Percentiles rank a stretch among this genome's conserved stretches.
Evolutionary conservation across 1,140 invertebrate genomes (phyloP).

Genomic region (Xylocopa sonorina): DNA sequence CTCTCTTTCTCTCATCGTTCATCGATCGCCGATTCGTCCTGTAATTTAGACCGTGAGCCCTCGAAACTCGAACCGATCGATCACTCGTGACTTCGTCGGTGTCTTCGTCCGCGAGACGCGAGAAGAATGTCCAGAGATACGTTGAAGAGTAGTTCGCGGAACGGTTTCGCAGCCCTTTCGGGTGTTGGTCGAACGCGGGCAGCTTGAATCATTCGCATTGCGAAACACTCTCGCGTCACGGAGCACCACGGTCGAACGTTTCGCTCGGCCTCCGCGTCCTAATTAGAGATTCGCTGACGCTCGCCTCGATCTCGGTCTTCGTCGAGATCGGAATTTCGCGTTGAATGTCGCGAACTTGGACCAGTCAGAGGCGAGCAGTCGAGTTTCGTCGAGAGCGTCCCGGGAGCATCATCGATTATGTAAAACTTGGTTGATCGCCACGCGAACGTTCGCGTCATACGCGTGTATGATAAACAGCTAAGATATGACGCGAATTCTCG

Average conservation of each 20-base stretch:
- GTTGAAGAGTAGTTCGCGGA: neutral
- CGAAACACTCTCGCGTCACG: constrained; percentile 4
- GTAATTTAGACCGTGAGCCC: neutral
- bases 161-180: neutral
- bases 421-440: neutral
- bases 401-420: neutral
- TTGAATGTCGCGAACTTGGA: neutral
- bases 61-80: neutral
- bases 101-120: neutral
- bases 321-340: neutral
- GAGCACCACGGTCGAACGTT: neutral
- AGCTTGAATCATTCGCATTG: constrained; percentile 23
- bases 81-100: neutral
- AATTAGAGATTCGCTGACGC: neutral
- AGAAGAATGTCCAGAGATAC: neutral
- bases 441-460: no score
- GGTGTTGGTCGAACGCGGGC: constrained; percentile 5
- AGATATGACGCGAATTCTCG: no score
- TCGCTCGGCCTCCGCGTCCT: neutral
- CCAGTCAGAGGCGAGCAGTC: no score
- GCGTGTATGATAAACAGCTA: no score
- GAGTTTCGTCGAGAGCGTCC: no score
- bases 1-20: no score
- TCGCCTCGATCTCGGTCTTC: no score
- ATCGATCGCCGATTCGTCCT: neutral